These are phyloP conservation scores for Brachionus sp. DNA, from an alignment of 1,140 invertebrate species.

Conservation along the genomic window DNA sequence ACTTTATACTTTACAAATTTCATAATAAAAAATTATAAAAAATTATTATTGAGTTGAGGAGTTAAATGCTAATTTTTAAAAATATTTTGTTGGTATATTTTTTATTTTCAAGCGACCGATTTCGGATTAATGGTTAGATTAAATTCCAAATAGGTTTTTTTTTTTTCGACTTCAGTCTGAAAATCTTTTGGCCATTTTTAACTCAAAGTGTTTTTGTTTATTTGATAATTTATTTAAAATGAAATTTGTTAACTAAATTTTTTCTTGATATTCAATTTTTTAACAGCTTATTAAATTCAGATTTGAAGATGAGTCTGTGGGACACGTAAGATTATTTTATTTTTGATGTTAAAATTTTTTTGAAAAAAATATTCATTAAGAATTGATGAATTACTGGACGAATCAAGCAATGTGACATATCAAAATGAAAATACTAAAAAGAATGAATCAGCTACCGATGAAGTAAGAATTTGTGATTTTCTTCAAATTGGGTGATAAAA, in stretches of 20 bases:
- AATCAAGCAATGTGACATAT: neutral
- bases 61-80: neutral
- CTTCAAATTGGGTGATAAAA: no score
- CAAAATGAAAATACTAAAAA: neutral
- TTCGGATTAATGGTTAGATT: neutral
- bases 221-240: neutral
- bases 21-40: neutral
- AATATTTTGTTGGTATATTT: neutral
- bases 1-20: no score
- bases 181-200: neutral
- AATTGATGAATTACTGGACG: constrained; percentile 17
- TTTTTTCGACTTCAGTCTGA: neutral
- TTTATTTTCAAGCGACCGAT: neutral
- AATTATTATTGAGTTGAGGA: neutral
- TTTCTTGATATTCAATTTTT: neutral
- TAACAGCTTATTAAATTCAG: neutral
- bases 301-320: constrained; percentile 11
- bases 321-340: neutral
- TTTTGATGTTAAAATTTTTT: neutral
- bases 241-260: neutral
- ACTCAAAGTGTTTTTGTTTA: neutral
- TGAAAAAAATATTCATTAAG: neutral
- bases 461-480: no score
- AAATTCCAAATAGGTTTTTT: neutral
- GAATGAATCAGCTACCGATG: neutral